These are phyloP conservation scores for Falcaria lacertinaria DNA, from an alignment of 2,888 invertebrate genomes.

Conservation along the genomic window DNA sequence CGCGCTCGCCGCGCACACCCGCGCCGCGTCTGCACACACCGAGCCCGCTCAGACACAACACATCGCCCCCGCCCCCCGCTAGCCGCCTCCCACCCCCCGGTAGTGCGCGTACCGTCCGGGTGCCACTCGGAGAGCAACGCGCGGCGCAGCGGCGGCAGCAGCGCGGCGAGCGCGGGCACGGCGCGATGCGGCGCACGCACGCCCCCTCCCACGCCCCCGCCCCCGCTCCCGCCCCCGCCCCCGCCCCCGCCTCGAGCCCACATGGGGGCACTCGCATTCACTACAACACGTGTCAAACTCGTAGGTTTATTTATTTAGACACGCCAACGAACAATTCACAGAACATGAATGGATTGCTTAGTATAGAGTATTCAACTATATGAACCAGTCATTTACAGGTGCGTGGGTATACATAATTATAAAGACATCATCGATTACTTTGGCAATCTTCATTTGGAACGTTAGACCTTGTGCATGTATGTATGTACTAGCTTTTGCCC, in stretches of 20 bases:
- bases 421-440: too few species aligned
- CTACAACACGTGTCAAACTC: conserved; percentile 20
- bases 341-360: too few species aligned
- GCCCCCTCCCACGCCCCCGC: conserved; percentile 9
- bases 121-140: conserved; percentile 18
- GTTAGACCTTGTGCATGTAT: too few species aligned
- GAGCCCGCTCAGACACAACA: not conserved
- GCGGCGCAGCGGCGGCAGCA: conserved; percentile 30
- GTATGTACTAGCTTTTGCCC: too few species aligned
- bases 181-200: conserved; percentile 14
- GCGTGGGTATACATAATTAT: too few species aligned
- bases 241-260: too few species aligned
- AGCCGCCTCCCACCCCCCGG: not conserved
- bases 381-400: too few species aligned
- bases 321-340: too few species aligned
- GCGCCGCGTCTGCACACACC: conserved; percentile 5
- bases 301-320: too few species aligned
- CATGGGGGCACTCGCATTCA: conserved; percentile 29
- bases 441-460: too few species aligned
- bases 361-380: too few species aligned
- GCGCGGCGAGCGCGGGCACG: conserved; percentile 20
- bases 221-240: too few species aligned
- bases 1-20: conserved; percentile 9
- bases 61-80: not conserved
- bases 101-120: conserved; percentile 2